These are phyloP conservation scores for Arctopsyche grandis DNA, from an alignment of 1,140 invertebrate species.

Conservation along the genomic window DNA sequence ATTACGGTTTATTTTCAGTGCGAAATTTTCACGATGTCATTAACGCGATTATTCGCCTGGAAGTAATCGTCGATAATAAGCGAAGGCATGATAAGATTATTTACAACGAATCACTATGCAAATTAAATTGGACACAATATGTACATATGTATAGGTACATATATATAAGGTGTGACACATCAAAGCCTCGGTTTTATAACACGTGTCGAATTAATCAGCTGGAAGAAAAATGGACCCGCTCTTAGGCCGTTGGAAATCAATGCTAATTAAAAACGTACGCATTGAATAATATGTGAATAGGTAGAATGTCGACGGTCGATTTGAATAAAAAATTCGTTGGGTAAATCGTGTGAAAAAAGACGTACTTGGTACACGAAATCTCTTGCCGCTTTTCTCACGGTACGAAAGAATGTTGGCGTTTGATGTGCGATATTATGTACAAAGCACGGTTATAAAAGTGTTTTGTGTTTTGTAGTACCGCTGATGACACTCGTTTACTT, in stretches of 20 bases:
- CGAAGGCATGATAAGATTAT: no score
- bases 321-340: slow-evolving; percentile 23
- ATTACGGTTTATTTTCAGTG: no score
- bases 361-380: no score
- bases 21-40: no score
- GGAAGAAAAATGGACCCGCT: neutral
- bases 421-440: slow-evolving; percentile 15
- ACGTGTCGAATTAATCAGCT: neutral
- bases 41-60: no score
- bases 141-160: no score
- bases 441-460: neutral
- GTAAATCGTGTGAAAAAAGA: slow-evolving; percentile 12
- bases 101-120: no score
- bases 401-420: neutral
- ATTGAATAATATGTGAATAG: neutral
- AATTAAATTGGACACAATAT: no score
- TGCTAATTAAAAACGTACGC: slow-evolving; percentile 2
- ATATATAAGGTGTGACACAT: no score
- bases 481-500: neutral
- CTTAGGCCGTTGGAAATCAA: neutral
- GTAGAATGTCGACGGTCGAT: neutral
- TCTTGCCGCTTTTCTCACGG: neutral
- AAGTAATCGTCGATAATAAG: no score
- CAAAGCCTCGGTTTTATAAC: neutral
- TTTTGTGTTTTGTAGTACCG: no score